These are phyloP conservation scores for Vireo altiloquus DNA, from an alignment of 2,113 vertebrate species.

Conservation along the genomic window DNA sequence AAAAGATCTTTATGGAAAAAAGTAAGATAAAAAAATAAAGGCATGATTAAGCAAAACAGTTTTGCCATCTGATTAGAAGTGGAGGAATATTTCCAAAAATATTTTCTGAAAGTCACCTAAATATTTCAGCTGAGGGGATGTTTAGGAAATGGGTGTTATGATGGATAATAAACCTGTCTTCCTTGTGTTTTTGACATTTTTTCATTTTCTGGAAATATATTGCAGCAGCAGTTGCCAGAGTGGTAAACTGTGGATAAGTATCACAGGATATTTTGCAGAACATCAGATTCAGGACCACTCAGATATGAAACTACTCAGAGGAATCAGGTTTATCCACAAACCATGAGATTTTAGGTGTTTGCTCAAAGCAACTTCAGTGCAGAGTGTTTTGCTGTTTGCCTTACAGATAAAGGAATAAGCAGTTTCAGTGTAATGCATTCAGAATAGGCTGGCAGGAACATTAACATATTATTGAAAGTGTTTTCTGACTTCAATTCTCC, in stretches of 20 bases:
- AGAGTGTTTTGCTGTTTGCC: background rate
- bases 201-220: background rate
- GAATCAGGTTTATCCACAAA: background rate
- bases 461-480: background rate
- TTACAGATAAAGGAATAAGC: background rate
- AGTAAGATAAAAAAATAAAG: background rate
- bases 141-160: background rate
- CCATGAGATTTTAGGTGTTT: background rate
- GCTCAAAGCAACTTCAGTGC: background rate
- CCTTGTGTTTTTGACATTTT: background rate
- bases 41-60: slow-evolving; percentile 27
- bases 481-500: background rate
- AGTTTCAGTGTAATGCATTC: background rate
- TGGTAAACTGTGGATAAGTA: background rate
- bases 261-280: background rate
- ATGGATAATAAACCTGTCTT: background rate
- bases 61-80: slow-evolving; percentile 23
- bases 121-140: background rate
- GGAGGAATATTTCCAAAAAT: slow-evolving; percentile 11
- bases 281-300: background rate
- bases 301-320: background rate
- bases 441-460: background rate
- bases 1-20: background rate
- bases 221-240: background rate
- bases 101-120: background rate